phyloP scores from a whole-genome alignment of 2,888 invertebrate species.

The Mellilla xanthometata region DNA sequence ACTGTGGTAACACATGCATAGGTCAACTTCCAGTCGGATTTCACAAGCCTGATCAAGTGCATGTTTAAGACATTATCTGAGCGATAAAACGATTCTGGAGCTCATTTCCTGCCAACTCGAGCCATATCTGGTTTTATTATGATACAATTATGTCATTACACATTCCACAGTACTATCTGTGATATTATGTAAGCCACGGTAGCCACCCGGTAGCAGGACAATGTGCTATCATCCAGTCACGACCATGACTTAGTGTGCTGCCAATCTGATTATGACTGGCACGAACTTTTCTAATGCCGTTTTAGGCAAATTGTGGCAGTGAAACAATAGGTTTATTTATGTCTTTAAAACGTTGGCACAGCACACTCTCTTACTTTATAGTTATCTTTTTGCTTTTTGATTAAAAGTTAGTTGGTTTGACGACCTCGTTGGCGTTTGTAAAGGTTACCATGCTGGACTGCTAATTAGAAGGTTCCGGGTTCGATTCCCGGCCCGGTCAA shows the following conservation, averaged over 20 bases:
- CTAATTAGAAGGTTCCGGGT: too few relatives aligned
- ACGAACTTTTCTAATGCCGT: slow-evolving; percentile 35
- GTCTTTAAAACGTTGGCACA: neutral
- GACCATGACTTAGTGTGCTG: slow-evolving; percentile 22
- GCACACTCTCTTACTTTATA: too few relatives aligned
- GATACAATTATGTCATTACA: slow-evolving; percentile 15
- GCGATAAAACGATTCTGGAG: too few relatives aligned
- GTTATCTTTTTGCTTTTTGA: too few relatives aligned
- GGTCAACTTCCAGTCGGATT: too few relatives aligned
- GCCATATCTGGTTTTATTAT: slow-evolving; percentile 5
- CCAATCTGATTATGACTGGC: slow-evolving; percentile 35
- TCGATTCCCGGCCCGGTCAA: too few relatives aligned
- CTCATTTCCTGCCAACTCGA: neutral
- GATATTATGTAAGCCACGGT: slow-evolving; percentile 13
- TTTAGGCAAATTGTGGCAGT: slow-evolving; percentile 25
- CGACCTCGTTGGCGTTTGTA: too few relatives aligned
- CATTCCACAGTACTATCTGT: neutral
- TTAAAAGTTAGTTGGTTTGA: too few relatives aligned
- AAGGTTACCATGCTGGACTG: too few relatives aligned
- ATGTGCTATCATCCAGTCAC: slow-evolving; percentile 28
- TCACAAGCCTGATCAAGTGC: too few relatives aligned
- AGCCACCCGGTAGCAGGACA: slow-evolving; percentile 30
- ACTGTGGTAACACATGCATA: too few relatives aligned
- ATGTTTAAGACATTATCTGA: too few relatives aligned
- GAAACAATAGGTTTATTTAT: slow-evolving; percentile 1